Conservation (phyloP, 2,888 invertebrate species). For the Parelbella ahira region DNA sequence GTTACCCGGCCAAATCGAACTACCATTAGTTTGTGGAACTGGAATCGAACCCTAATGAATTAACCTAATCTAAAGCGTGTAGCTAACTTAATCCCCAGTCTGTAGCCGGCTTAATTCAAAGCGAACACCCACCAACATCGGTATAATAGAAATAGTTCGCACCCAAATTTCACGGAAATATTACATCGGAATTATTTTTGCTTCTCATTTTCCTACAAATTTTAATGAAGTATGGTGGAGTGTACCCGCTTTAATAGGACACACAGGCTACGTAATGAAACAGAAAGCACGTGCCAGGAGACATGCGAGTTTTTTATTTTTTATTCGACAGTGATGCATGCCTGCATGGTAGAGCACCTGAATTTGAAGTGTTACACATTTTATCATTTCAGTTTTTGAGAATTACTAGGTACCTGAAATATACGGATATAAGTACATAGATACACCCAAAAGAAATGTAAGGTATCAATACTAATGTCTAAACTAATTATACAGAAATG, state of each 20-base stretch:
- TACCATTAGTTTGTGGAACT: slow-evolving; percentile 20
- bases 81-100: no score
- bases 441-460: no score
- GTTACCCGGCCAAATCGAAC: slow-evolving; percentile 18
- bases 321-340: slow-evolving; percentile 1
- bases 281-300: slow-evolving; percentile 3
- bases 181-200: slow-evolving; percentile 3
- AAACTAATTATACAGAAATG: no score
- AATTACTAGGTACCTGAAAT: no score
- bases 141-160: slow-evolving; percentile 15
- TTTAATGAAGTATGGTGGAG: slow-evolving; percentile 3
- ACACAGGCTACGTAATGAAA: slow-evolving; percentile 5
- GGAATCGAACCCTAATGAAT: slow-evolving; percentile 20
- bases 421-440: no score
- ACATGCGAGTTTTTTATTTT: slow-evolving; percentile 5
- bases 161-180: neutral
- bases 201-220: neutral
- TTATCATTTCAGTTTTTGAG: no score
- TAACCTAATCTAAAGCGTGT: slow-evolving; percentile 21
- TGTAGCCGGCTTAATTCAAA: slow-evolving; percentile 11
- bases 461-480: no score
- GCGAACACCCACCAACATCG: slow-evolving; percentile 6
- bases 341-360: no score
- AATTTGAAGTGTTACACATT: no score
- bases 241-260: slow-evolving; percentile 1